Conservation (phyloP, 2,113 vertebrate genomes). For the Lepidothrix coronata region DNA sequence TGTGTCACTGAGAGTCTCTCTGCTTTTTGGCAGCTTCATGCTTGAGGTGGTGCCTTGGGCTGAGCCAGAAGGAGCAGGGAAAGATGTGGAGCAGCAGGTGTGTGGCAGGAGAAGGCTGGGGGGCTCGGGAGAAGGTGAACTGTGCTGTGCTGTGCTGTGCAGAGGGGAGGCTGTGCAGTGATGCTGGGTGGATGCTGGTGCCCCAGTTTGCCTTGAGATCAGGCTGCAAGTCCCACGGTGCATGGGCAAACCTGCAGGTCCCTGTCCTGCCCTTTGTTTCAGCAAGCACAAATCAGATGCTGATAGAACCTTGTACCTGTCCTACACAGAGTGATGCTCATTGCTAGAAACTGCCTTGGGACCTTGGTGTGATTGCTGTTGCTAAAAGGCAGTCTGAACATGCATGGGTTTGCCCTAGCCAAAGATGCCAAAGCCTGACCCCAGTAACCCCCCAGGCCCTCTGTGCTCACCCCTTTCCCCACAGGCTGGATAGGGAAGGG, state of each 20-base stretch:
- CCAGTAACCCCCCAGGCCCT: not conserved
- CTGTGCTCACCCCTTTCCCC: not conserved
- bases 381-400: not conserved
- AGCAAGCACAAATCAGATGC: not conserved
- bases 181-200: not conserved
- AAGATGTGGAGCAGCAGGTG: not conserved
- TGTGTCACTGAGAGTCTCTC: fast-evolving
- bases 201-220: not conserved
- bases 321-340: not conserved
- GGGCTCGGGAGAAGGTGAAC: not conserved
- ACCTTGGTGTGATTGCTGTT: not conserved
- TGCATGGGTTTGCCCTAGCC: not conserved
- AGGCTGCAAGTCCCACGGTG: not conserved
- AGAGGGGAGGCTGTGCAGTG: not conserved
- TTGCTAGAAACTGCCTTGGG: not conserved
- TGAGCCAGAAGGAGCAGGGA: not conserved
- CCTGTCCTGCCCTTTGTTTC: not conserved
- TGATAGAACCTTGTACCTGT: not conserved
- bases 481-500: not conserved
- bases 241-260: not conserved
- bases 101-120: not conserved
- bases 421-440: not conserved
- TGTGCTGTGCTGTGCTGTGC: fast-evolving
- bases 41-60: not conserved
- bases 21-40: not conserved